Percentiles rank a stretch among this genome's conserved stretches.
These are phyloP conservation scores for Limonius californicus DNA, from an alignment of 1,140 invertebrate genomes.

Conservation along the genomic window DNA sequence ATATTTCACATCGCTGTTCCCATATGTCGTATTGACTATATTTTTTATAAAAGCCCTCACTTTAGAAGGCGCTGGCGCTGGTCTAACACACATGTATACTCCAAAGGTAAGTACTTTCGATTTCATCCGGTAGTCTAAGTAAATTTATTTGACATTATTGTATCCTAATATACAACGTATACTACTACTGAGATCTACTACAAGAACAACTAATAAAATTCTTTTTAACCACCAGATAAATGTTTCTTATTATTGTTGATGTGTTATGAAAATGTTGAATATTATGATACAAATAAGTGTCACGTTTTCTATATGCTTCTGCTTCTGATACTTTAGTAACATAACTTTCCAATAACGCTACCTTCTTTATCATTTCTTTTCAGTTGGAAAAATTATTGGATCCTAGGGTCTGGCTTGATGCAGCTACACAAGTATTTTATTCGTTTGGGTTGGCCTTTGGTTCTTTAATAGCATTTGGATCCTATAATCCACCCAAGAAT, in stretches of 20 bases:
- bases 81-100: constrained; percentile 87
- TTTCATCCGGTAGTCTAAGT: too few species aligned
- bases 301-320: too few species aligned
- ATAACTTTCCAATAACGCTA: too few species aligned
- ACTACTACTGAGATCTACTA: too few species aligned
- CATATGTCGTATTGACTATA: constrained; percentile 91
- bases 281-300: too few species aligned
- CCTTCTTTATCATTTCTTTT: constrained; percentile 1
- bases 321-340: too few species aligned
- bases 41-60: constrained; percentile 92
- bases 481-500: constrained; percentile 86
- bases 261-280: too few species aligned
- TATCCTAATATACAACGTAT: too few species aligned
- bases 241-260: too few species aligned
- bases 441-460: constrained; percentile 92
- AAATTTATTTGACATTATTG: too few species aligned
- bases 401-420: constrained; percentile 87
- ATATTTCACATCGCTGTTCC: constrained; percentile 95
- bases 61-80: constrained; percentile 81
- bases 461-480: constrained; percentile 86
- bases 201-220: too few species aligned
- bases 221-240: too few species aligned
- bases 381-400: constrained; percentile 75
- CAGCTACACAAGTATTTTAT: constrained; percentile 94
- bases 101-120: constrained; percentile 76